A percentile compares a stretch with the other conserved stretches of the same genome.
These are phyloP conservation scores for Zelleria hepariella DNA, from an alignment of 2,888 invertebrate genomes.

Conservation along the genomic window DNA sequence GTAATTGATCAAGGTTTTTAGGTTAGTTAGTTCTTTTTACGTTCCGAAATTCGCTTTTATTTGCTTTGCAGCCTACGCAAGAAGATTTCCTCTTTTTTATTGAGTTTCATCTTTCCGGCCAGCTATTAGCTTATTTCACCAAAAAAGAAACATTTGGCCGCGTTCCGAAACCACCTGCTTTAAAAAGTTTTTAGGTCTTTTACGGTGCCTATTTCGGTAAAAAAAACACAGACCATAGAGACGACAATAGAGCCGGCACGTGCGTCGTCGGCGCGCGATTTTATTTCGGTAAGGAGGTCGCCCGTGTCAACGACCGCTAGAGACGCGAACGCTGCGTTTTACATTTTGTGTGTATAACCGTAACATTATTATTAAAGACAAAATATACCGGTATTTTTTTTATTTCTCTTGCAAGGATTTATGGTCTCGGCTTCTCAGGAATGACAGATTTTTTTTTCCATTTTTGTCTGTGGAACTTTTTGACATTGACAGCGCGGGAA, in stretches of 20 bases:
- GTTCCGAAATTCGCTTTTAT: background rate
- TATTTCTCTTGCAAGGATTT: background rate
- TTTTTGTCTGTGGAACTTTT: too few species aligned
- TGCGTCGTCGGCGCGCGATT: constrained; percentile 15
- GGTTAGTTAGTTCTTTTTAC: background rate
- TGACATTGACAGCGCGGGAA: too few species aligned
- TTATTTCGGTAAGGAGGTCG: constrained; percentile 68
- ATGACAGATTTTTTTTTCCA: background rate
- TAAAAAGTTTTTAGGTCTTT: background rate
- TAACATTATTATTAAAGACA: background rate
- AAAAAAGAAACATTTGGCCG: background rate
- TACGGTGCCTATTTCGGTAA: constrained; percentile 9
- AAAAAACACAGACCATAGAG: constrained; percentile 16
- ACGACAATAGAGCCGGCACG: constrained; percentile 20
- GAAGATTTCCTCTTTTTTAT: background rate
- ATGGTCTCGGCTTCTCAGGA: background rate
- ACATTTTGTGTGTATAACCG: background rate
- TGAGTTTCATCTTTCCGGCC: background rate
- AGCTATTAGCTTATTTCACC: background rate
- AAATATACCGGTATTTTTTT: background rate
- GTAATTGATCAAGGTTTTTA: background rate
- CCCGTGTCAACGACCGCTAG: constrained; percentile 56
- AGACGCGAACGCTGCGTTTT: constrained; percentile 46
- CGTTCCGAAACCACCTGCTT: background rate
- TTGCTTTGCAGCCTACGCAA: background rate